Base-by-base conservation (phyloP, 2,888 invertebrate species). In the Pandemis cinnamomeana region DNA sequence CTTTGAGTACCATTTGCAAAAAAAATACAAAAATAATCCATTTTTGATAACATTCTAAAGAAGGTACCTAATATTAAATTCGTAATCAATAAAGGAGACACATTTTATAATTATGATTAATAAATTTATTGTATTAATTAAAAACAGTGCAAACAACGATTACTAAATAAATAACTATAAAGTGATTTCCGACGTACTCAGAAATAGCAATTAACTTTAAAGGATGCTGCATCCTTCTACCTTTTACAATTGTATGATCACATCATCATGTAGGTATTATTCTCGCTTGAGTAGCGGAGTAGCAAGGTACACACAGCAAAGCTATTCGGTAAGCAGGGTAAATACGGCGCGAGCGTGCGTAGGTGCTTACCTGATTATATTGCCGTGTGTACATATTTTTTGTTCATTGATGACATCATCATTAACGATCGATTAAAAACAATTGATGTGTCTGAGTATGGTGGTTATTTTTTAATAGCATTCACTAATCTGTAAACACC, bases 151-250 rank as follows among this genome's bases (percentile, higher is more conserved):
- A 13, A 61, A 46, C 46, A 48, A 48, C 27, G 20, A 48, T 42
- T 62, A 63, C 7, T 10, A 46, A 48, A 27, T 64, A 64, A 13
- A 64, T 44, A 58, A 27, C 53, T 53, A 53, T 15, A 15, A 53
- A 53, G 15, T 15, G 15, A 51, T 53, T 15, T 15, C 48, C 13
- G 13, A 5, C 48, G n/a, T n/a, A 51, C 13, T 51, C 48, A n/a
- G 11, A 51, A 51, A 51, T n/a, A 44, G 7, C 8, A 44, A 1
- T 44, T 44, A 44, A 44, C 44, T 7, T 8, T 7, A 11, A 11
- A 10, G 5, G 5, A 48, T 5, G 13, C 48, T 48, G 3, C 13
- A 60, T 13, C 36, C 36, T 5, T 27, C 44, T 44, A 5, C 0
- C 44, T 8, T 44, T 6, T 44, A 44, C 2, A 44, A 44, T 44